Evolutionary conservation across 2,888 invertebrate genomes (phyloP).

Genomic region (Tuta absoluta): DNA sequence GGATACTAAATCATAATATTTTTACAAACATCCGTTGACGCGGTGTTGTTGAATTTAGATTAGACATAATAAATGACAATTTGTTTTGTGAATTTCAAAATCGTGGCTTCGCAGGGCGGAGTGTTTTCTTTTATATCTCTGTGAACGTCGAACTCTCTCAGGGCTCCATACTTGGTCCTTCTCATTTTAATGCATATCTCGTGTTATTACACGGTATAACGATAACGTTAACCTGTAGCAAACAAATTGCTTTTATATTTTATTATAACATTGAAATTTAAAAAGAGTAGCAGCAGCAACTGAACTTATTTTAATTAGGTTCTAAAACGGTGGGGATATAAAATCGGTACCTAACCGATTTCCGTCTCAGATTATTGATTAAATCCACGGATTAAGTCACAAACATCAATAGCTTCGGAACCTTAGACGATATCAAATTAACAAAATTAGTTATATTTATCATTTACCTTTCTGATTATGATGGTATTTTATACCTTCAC

Average conservation of each 20-base stretch:
- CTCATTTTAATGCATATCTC: conserved; percentile 14
- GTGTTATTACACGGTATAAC: conserved; percentile 17
- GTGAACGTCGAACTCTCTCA: conserved; percentile 19
- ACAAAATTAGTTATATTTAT: conserved; percentile 18
- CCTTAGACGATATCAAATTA: conserved; percentile 5
- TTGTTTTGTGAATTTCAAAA: conserved; percentile 23
- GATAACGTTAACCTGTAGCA: conserved; percentile 9
- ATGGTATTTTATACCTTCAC: conserved; percentile 26
- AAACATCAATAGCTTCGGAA: background rate
- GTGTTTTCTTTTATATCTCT: conserved; percentile 19
- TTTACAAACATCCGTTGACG: conserved; percentile 28
- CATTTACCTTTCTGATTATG: conserved; percentile 1
- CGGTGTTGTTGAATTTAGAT: conserved; percentile 18
- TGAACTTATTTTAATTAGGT: conserved; percentile 15
- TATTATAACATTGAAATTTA: background rate
- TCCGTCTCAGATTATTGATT: conserved; percentile 6
- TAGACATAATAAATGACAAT: conserved; percentile 25
- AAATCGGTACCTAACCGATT: conserved; percentile 14
- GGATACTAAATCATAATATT: conserved; percentile 21
- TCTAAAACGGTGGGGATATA: background rate
- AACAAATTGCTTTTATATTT: conserved; percentile 9
- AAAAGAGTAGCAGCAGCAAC: background rate
- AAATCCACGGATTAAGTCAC: conserved; percentile 17
- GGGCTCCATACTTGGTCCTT: conserved; percentile 19
- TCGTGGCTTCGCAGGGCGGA: conserved; percentile 13